Conservation (phyloP, 1,140 invertebrate species). For the Trypoxylus dichotomus region DNA sequence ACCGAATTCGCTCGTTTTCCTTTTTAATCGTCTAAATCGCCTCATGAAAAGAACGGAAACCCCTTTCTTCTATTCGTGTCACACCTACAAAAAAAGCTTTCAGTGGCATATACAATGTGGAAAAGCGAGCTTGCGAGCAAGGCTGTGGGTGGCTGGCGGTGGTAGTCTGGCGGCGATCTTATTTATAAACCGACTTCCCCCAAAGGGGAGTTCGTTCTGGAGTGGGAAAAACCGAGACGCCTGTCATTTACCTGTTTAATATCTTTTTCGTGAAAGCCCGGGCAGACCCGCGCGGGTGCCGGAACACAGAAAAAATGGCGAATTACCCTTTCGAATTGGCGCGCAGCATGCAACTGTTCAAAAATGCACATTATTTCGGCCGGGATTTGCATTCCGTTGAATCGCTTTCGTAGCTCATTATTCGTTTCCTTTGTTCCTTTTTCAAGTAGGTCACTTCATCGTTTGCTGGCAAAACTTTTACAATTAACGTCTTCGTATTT, state of each 20-base stretch:
- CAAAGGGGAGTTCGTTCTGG: background rate
- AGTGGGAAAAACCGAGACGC: background rate
- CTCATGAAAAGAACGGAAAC: conserved; percentile 2
- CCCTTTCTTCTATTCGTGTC: conserved; percentile 17
- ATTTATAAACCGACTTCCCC: conserved; percentile 7
- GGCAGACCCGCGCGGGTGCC: background rate
- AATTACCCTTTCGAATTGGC: conserved; percentile 23
- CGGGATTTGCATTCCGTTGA: background rate
- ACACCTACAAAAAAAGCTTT: conserved; percentile 25
- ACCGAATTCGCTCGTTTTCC: background rate
- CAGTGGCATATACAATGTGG: background rate
- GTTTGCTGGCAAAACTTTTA: background rate
- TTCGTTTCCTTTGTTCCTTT: conserved; percentile 22
- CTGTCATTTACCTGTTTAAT: conserved; percentile 24
- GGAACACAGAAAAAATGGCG: background rate
- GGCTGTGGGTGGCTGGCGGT: background rate
- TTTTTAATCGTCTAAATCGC: conserved; percentile 3
- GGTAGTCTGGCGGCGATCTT: conserved; percentile 6
- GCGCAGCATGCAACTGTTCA: background rate
- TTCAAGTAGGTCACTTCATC: conserved; percentile 1
- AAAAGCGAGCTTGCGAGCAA: background rate
- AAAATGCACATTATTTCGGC: conserved; percentile 17
- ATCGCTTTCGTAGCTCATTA: conserved; percentile 16
- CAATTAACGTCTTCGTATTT: conserved; percentile 11
- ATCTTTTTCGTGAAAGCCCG: conserved; percentile 1